Evolutionary conservation across 1,140 invertebrate genomes (phyloP), one percentile per base, ranked within the genome.

Genomic region (Battus philenor): DNA sequence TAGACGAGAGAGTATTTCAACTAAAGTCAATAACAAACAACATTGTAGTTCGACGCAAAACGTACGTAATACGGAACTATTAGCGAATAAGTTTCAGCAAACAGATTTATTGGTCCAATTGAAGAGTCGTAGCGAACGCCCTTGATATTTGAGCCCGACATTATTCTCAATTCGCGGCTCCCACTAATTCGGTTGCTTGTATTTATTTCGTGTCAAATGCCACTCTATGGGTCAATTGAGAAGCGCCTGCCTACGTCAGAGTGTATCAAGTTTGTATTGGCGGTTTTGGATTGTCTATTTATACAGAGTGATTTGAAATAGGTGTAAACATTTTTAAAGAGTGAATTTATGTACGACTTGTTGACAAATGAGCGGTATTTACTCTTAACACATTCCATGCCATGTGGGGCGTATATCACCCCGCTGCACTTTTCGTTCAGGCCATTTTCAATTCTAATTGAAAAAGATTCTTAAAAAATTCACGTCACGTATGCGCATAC

Each of bases 111-210:
- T 33, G 12, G 2, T 34, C 27, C 50, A 58, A 59, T 59, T 54
- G 47, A 27, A 15, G 9, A 18, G 36, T 44, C 22, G 50, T 44
- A 44, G 29, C 29, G 15, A 47, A 26, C 15, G 50, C 47, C 53
- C 53, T 52, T 53, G 50, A 39, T 56, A 27, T 47, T 22, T 50
- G 48, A 45, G 31, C 47, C 34, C 15, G 24, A 20, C 49, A 47
- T 56, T 49, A 56, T 27, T 60, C 17, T 47, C 47, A 56, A 60
- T 56, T 55, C 32, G 44, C 27, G 29, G 33, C 38, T 24, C 31
- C 20, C 44, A 47, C 38, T 56, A 53, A 56, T 60, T 56, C 31
- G 32, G 52, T 54, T 51, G 48, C 27, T 44, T 45, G 38, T 33
- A 36, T 47, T 32, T 44, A 38, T 47, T 29, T 10, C 18, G 27